Evolutionary conservation across 2,888 invertebrate genomes (phyloP), one percentile per base, ranked within the genome.

Genomic region (Hipparchia semele): DNA sequence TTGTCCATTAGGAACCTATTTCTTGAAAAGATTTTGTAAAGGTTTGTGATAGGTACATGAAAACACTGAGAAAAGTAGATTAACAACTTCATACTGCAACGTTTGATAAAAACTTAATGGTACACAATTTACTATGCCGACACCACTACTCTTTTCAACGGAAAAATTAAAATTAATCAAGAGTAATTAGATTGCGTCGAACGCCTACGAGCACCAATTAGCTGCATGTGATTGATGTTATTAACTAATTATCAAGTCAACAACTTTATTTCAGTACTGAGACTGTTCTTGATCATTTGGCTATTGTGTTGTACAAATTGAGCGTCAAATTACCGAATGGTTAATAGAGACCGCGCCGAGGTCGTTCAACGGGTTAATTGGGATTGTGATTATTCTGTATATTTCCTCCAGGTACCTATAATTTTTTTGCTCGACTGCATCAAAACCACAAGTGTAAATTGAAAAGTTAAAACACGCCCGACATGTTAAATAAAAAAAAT

Each of bases 211-310:
- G 65, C 58, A 39, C 54, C 62, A 70, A 76, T 71, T 73, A 66
- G 60, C 56, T 56, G 45, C 70, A 53, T 68, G 75, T 66, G 70
- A 78, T 78, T 72, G 75, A 77, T 72, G 80, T 83, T 82, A 86
- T 86, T 78, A 73, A 75, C 79, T 82, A 83, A 88, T 75, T 68
- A 69, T 71, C 68, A 56, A 64, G 64, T 64, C 70, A 70, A 70
- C 70, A 70, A 56, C 54, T 56, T 54, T 56, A 62, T 68, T 72
- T 72, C 70, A 71, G 51, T 73, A 13, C 68, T 65, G 46, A 60
- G 12, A 67, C 62, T 67, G 58, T 71, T 75, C 68, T 62, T 68
- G 53, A 61, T 61, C 69, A 65, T 72, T 45, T 70, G 58, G 13
- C 73, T 53, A 75, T 71, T 75, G 75, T 71, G 56, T 70, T 65